These are phyloP conservation scores for Papilio polytes DNA, from an alignment of 1,140 invertebrate species.

Conservation along the genomic window DNA sequence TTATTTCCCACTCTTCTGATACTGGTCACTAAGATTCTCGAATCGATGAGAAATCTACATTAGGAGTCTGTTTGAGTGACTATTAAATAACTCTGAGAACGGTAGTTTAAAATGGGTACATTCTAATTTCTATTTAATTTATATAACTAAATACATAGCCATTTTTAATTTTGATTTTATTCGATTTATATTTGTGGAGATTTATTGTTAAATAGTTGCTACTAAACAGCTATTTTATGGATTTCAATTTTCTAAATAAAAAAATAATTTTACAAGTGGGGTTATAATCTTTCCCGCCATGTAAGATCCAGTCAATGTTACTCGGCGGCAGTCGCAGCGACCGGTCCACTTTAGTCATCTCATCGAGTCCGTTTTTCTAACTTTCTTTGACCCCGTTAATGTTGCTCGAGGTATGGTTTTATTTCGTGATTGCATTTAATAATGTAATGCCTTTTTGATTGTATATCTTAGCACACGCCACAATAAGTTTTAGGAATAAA, in stretches of 20 bases:
- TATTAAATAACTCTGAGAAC: background rate
- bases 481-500: background rate
- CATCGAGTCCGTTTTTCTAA: constrained; percentile 68
- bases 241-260: background rate
- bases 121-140: too few species aligned
- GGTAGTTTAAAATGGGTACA: background rate
- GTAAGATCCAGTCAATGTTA: constrained; percentile 51
- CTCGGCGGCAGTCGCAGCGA: constrained; percentile 48
- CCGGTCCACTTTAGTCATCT: constrained; percentile 69
- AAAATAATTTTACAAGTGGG: background rate
- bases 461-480: background rate
- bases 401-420: constrained; percentile 45
- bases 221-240: background rate
- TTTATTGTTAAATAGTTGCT: background rate
- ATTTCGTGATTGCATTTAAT: constrained; percentile 51
- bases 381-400: constrained; percentile 77
- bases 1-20: background rate
- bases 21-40: background rate
- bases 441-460: constrained; percentile 40
- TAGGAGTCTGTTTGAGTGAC: background rate
- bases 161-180: background rate
- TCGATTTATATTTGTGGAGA: background rate
- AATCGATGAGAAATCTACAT: background rate
- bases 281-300: constrained; percentile 46
- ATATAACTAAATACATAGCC: background rate